Conservation (phyloP, 2,888 invertebrate genomes). For the Lycocerus yunnanus region DNA sequence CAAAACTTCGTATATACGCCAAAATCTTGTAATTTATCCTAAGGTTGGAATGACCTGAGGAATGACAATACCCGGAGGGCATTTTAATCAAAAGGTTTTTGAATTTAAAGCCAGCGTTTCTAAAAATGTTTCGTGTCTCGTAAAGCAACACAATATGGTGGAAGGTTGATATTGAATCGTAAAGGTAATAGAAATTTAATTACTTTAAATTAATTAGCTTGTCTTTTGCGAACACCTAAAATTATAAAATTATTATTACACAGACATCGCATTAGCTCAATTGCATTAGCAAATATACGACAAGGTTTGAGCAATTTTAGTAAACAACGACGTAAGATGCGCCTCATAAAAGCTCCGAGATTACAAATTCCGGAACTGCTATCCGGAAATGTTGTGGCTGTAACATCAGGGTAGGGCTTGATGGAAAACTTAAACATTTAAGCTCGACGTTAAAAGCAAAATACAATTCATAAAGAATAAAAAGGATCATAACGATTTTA, state of each 20-base stretch:
- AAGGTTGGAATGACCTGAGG: background rate
- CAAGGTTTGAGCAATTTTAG: conserved; percentile 27
- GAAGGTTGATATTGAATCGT: background rate
- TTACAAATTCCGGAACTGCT: conserved; percentile 33
- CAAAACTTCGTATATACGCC: background rate
- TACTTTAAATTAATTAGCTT: background rate
- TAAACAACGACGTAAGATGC: conserved; percentile 25
- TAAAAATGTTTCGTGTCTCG: background rate
- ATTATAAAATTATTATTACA: background rate
- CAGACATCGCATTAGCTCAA: conserved; percentile 25
- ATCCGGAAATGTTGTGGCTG: conserved; percentile 27
- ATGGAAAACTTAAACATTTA: conserved; percentile 31
- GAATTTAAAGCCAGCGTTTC: background rate
- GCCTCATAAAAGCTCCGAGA: conserved; percentile 33
- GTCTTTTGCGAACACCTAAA: background rate
- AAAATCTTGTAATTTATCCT: background rate
- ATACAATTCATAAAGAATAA: conserved; percentile 27
- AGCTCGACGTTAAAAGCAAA: conserved; percentile 25
- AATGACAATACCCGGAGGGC: background rate
- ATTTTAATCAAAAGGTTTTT: background rate
- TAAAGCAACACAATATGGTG: background rate
- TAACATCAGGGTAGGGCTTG: conserved; percentile 19
- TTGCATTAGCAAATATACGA: conserved; percentile 32
- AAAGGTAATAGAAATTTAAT: background rate
- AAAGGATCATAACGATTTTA: conserved; percentile 13